Base-by-base conservation (phyloP, 2,888 invertebrate species). In the Villa cingulata region DNA sequence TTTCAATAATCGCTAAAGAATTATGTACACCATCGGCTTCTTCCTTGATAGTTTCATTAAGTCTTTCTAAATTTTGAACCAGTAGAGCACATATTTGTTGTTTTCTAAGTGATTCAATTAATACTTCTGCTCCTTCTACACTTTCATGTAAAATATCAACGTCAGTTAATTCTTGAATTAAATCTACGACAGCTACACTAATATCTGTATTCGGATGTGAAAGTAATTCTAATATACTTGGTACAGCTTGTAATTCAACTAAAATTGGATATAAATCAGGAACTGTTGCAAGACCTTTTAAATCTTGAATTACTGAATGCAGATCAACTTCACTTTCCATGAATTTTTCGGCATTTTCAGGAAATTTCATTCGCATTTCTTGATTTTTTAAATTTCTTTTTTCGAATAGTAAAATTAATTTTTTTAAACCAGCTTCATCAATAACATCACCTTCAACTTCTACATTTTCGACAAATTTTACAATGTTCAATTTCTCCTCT, bases 311-410 rank as follows among this genome's bases (percentile, higher is more conserved):
- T 6, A 84, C 81, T 59, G 87, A 86, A 68, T 92, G 88, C 50
- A 95, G 70, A 65, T 95, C 94, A 37, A 97, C 74, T 72, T 98
- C 98, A 50, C 96, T 95, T 58, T 98, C 86, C 84, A 98, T 95
- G 66, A 98, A 98, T 75, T 95, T 96, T 65, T 95, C 92, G 9
- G 96, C 91, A 59, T 85, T 83, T 63, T 96, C 97, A 0, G 95
- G 89, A 68, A 92, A 97, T 70, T 99, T 98, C 15, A 98, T 96
- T 54, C 98, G 77, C 86, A 96, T 89, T 71, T 98, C 97, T 64
- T 96, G 86, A 66, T 98, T 98, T 62, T 82, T 87, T 10, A 94
- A 72, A 43, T 88, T 86, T 61, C 89, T 80, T 65, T 98, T 97
- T 63, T 98, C 98, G 73, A 97, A 94, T 52, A 88, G 78, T 15